phyloP scores from a whole-genome alignment of 2,113 vertebrate species.

The Mesembrinibis cayennensis region DNA sequence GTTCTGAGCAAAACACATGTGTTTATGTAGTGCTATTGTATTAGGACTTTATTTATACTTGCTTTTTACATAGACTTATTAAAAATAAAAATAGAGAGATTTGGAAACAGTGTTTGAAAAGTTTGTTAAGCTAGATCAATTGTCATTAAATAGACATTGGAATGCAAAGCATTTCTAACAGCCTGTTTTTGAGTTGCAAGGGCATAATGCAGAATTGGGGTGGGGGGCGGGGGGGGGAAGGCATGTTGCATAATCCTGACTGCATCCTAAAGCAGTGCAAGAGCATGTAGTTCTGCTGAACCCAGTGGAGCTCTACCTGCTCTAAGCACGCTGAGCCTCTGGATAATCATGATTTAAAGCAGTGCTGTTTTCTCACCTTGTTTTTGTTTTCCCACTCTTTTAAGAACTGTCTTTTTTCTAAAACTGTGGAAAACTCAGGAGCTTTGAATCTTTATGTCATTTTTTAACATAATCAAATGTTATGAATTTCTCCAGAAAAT shows the following conservation, averaged over 20 bases:
- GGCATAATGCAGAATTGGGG: not conserved
- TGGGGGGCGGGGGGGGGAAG: too few relatives aligned
- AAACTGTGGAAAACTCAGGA: not conserved
- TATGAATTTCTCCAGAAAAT: not conserved
- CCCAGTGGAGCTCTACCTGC: not conserved
- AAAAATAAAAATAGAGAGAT: conserved; percentile 53
- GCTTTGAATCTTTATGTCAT: not conserved
- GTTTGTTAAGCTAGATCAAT: conserved; percentile 25
- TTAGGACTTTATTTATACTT: conserved; percentile 39
- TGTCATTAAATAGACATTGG: not conserved
- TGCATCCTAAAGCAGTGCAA: not conserved
- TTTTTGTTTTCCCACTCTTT: not conserved
- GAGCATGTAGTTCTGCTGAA: not conserved
- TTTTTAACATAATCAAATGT: not conserved
- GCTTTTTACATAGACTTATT: conserved; percentile 24
- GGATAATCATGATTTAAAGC: not conserved
- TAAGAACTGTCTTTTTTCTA: not conserved
- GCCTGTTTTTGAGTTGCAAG: not conserved
- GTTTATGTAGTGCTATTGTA: conserved; percentile 32
- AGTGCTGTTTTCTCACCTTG: not conserved
- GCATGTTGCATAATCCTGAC: not conserved
- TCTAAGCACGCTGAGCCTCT: not conserved
- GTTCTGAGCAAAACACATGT: conserved; percentile 32
- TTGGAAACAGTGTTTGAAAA: conserved; percentile 28
- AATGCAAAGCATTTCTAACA: not conserved